Conservation (phyloP, 2,888 invertebrate species). For the Anthrax anthrax region DNA sequence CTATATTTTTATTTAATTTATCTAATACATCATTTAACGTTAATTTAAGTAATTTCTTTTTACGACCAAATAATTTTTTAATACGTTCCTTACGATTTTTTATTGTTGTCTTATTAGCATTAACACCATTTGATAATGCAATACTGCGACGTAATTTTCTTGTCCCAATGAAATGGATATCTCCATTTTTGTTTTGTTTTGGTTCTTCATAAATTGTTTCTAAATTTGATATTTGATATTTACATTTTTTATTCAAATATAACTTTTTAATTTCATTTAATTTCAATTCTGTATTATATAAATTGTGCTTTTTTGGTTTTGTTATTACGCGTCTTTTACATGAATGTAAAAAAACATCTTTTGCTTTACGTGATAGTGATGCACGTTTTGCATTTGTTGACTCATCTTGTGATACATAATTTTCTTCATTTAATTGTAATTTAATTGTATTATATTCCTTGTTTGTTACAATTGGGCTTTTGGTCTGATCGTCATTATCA, state of each 20-base stretch:
- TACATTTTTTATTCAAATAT: no score
- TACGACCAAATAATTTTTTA: constrained; percentile 25
- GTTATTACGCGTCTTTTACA: constrained; percentile 23
- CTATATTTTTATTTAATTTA: no score
- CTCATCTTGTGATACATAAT: no score
- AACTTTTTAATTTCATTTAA: no score
- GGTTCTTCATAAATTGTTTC: constrained; percentile 31
- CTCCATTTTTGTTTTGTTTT: constrained; percentile 13
- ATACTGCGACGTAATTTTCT: constrained; percentile 24
- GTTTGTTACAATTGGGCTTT: no score
- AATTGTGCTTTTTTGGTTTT: constrained; percentile 15
- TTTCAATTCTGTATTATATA: no score
- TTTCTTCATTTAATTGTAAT: no score
- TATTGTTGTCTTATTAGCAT: constrained; percentile 22
- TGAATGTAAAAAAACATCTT: constrained; percentile 20
- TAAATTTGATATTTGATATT: constrained; percentile 22
- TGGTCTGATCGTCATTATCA: no score
- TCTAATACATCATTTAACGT: constrained; percentile 21
- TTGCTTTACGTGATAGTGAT: constrained; percentile 23
- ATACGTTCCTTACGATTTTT: constrained; percentile 26
- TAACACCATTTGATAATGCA: constrained; percentile 24
- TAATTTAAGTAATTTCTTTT: constrained; percentile 16
- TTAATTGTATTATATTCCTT: no score
- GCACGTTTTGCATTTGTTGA: constrained; percentile 14
- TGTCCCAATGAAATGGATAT: constrained; percentile 20